Evolutionary conservation across 2,113 vertebrate genomes (phyloP), one percentile per base, ranked within the genome.

Genomic region (Lampris megalopsis): DNA sequence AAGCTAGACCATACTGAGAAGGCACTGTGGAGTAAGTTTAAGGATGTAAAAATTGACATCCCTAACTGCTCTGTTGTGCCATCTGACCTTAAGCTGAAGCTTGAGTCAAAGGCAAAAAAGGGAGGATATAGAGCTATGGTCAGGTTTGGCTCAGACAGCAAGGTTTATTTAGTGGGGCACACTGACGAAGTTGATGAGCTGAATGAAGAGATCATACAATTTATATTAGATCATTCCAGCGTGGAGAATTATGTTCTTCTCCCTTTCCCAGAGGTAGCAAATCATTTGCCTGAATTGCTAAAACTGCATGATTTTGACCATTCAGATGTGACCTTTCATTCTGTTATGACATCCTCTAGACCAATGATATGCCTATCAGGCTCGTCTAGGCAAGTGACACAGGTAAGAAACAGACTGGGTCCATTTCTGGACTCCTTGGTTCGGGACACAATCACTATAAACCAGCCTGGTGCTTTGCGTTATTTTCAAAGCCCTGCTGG

Each of bases 401-500:
- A 83, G 13, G 72, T 89, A 24, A 81, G 36, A 35, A 84, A 41
- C 10, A 73, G 36, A 0, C 40, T 92, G 1, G 41, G 63, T 37
- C 52, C 59, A 8, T 71, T 88, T 69, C 37, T 92, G 24, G 49
- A 72, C 49, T 84, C 88, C 2, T 47, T 92, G 38, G 66, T 81
- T 35, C 69, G 73, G 60, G 63, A 70, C 3, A 73, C 1, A 37
- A 9, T 93, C 5, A 62, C 57, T 9, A 80, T 91, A 36, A 42
- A 86, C 11, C 52, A 77, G 40, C 86, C 90, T 1, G 92, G 82
- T 0, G 88, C 90, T 8, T 9, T 35, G 1, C 75, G 81, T 41
- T 89, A 85, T 75, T 89, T 92, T 13, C 13, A 73, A 40, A 81
- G 75, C 61, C 13, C 35, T 1, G 8, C 50, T 37, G 92, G 92